A percentile compares a stretch with the other conserved stretches of the same genome.
Evolutionary conservation across 2,888 invertebrate genomes (phyloP).

Genomic region (Parnassius mnemosyne): DNA sequence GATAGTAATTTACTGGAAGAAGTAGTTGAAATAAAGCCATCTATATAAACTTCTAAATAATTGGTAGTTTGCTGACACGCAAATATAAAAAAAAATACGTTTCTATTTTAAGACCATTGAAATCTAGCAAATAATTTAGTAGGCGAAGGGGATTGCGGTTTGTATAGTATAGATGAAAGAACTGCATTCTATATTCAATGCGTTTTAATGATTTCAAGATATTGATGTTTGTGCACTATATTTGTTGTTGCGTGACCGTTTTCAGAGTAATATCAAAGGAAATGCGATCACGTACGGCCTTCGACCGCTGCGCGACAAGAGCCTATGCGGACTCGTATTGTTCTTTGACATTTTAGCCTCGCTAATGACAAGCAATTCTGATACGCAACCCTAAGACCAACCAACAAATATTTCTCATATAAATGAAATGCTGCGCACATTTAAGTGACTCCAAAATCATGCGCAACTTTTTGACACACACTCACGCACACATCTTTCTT

Average conservation of each 20-base stretch:
- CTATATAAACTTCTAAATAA: constrained; percentile 20
- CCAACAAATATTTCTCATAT: too few species aligned
- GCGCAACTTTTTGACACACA: too few species aligned
- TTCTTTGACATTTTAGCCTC: constrained; percentile 78
- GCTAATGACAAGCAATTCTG: constrained; percentile 78
- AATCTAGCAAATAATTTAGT: constrained; percentile 14
- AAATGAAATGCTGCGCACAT: too few species aligned
- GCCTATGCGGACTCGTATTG: constrained; percentile 61
- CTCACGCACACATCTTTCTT: too few species aligned
- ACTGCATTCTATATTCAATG: constrained; percentile 40
- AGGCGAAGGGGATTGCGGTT: constrained; percentile 18
- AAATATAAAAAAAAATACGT: constrained; percentile 10
- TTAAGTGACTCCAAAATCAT: too few species aligned
- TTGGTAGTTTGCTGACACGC: constrained; percentile 9
- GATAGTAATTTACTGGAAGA: too few species aligned
- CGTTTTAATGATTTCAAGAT: constrained; percentile 52
- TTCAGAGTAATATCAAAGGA: constrained; percentile 59
- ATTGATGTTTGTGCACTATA: constrained; percentile 48
- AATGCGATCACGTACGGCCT: constrained; percentile 76
- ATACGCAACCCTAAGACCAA: constrained; percentile 58
- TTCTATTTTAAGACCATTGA: constrained; percentile 10
- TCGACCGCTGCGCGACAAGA: constrained; percentile 60
- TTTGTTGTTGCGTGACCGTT: constrained; percentile 63
- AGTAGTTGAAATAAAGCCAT: neutral
- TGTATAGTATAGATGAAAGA: neutral